A percentile compares a stretch with the other conserved stretches of the same genome.
These are phyloP conservation scores for Tanytarsus gracilentus DNA, from an alignment of 2,888 invertebrate genomes.

Conservation along the genomic window DNA sequence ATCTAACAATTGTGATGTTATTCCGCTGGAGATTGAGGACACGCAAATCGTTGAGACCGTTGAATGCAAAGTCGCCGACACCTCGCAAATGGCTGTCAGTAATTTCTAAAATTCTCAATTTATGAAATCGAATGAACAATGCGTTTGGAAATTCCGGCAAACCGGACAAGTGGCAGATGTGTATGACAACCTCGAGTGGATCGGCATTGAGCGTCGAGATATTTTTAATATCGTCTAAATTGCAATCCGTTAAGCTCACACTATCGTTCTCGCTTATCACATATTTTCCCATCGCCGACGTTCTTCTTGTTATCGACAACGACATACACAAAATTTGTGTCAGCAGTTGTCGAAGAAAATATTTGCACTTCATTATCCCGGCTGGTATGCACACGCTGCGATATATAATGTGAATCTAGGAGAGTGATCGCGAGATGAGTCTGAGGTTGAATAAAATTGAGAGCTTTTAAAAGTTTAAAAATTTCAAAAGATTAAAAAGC, in stretches of 20 bases:
- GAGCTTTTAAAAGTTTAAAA: too few species aligned
- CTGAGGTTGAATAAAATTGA: too few species aligned
- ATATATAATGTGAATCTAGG: too few species aligned
- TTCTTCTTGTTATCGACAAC: not conserved
- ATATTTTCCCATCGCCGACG: not conserved
- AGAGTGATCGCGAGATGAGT: too few species aligned
- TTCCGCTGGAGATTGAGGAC: constrained; percentile 37
- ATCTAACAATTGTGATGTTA: constrained; percentile 36
- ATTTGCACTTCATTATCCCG: too few species aligned
- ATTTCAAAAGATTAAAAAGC: too few species aligned
- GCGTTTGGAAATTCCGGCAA: constrained; percentile 38
- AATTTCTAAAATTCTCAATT: constrained; percentile 36
- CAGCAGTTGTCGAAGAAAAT: too few species aligned
- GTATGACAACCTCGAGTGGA: constrained; percentile 33
- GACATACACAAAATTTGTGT: not conserved
- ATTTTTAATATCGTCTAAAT: constrained; percentile 17
- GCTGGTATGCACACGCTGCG: too few species aligned
- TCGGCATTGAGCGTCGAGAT: constrained; percentile 13
- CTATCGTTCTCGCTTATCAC: constrained; percentile 17
- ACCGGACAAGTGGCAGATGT: constrained; percentile 34
- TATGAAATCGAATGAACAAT: constrained; percentile 35
- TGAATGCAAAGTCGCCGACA: constrained; percentile 37
- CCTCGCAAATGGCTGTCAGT: constrained; percentile 34
- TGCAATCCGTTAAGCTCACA: constrained; percentile 25
- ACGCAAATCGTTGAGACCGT: constrained; percentile 37